Conservation (phyloP, 2,888 invertebrate genomes). For the Drosophila neonasuta region DNA sequence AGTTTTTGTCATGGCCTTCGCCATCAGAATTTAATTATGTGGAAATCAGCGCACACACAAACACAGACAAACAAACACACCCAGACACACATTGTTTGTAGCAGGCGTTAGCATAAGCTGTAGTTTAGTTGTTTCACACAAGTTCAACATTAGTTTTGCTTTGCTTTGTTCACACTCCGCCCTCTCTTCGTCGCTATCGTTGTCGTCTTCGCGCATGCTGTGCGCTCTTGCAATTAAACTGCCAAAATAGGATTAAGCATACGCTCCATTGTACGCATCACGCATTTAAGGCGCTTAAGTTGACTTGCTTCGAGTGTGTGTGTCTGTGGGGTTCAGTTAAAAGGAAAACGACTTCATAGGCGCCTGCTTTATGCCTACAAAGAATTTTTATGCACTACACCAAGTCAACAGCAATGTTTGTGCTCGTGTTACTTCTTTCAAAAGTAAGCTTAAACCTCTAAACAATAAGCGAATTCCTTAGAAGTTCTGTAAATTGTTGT, state of each 20-base stretch:
- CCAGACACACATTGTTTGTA: conserved; percentile 3
- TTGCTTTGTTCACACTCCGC: background rate
- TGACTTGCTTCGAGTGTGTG: conserved; percentile 20
- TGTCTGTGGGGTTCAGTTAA: conserved; percentile 5
- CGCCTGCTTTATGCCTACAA: conserved; percentile 14
- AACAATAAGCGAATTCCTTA: background rate
- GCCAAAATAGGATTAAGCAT: conserved; percentile 72
- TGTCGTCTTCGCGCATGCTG: conserved; percentile 1
- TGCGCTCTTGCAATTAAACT: conserved; percentile 59
- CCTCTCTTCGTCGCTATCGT: too few species aligned
- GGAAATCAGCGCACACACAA: conserved; percentile 44
- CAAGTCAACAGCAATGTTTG: conserved; percentile 5
- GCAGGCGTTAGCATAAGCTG: conserved; percentile 26
- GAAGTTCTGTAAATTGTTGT: background rate
- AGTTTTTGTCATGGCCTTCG: conserved; percentile 41
- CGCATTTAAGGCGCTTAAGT: conserved; percentile 63
- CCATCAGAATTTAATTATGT: conserved; percentile 68
- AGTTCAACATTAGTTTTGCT: conserved; percentile 48
- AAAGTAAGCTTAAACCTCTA: background rate
- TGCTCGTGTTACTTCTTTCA: background rate
- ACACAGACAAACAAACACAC: conserved; percentile 18
- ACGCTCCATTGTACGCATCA: conserved; percentile 62
- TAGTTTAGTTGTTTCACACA: conserved; percentile 29
- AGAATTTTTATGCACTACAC: conserved; percentile 15
- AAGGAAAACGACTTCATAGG: conserved; percentile 24